phyloP scores from a whole-genome alignment of 2,113 vertebrate genomes.

The Neodontobutis hainanensis region DNA sequence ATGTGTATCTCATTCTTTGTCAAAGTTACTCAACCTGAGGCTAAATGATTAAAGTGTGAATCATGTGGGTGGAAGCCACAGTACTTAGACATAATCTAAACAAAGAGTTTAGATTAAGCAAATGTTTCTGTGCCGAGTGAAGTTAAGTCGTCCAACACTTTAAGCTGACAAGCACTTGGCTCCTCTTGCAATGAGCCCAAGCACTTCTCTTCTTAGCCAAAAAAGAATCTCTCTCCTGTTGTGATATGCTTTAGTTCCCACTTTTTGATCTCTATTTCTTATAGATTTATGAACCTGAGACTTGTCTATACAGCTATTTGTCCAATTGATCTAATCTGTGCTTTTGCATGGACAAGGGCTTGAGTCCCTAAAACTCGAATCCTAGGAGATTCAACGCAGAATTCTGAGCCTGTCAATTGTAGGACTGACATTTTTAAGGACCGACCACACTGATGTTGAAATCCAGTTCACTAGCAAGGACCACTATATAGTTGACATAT shows the following conservation, averaged over 20 bases:
- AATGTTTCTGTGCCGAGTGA: constrained; percentile 41
- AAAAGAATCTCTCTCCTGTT: constrained; percentile 36
- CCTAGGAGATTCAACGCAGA: too few species aligned
- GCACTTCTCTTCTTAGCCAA: constrained; percentile 44
- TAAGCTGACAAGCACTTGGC: constrained; percentile 66
- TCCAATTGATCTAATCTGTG: background rate
- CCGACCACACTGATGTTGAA: background rate
- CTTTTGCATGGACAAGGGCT: background rate
- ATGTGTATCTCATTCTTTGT: background rate
- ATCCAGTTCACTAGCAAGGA: background rate
- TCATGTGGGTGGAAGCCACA: constrained; percentile 39
- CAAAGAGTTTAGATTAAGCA: constrained; percentile 39
- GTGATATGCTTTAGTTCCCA: constrained; percentile 57
- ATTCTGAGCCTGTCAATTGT: too few species aligned
- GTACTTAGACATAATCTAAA: constrained; percentile 57
- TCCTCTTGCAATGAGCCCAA: constrained; percentile 51
- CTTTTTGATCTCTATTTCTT: constrained; percentile 36
- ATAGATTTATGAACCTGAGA: constrained; percentile 16
- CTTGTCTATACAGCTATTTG: background rate
- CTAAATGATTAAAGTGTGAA: constrained; percentile 36
- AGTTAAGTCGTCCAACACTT: constrained; percentile 36
- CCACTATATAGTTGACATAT: too few species aligned
- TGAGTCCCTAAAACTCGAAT: background rate
- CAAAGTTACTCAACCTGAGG: constrained; percentile 5
- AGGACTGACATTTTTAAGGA: background rate